Percentiles rank a stretch among this genome's conserved stretches.
phyloP scores from a whole-genome alignment of 2,888 invertebrate species.

The Hydraecia micacea region DNA sequence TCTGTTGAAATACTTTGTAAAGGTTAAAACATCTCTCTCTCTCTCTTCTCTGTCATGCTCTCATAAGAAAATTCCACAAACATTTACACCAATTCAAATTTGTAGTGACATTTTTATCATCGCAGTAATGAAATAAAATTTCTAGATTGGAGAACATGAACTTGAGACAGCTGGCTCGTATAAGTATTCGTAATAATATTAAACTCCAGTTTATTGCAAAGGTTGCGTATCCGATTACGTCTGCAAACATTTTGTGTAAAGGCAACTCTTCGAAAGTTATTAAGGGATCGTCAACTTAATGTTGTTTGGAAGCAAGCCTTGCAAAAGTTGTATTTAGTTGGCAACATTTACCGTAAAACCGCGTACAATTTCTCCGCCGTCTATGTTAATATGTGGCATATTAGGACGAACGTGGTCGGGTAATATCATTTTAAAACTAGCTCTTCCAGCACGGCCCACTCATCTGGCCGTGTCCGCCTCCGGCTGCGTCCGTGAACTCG shows the following conservation, averaged over 20 bases:
- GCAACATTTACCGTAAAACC: conserved; percentile 53
- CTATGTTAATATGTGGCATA: conserved; percentile 62
- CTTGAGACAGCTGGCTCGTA: conserved; percentile 14
- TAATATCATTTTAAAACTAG: conserved; percentile 66
- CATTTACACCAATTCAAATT: background rate
- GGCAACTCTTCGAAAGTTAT: conserved; percentile 27
- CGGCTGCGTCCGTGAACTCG: conserved; percentile 79
- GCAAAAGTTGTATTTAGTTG: conserved; percentile 48
- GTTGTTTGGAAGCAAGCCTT: conserved; percentile 38
- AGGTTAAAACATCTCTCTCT: background rate
- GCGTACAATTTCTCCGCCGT: conserved; percentile 48
- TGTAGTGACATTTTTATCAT: background rate
- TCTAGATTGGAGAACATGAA: conserved; percentile 30
- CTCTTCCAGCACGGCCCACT: conserved; percentile 63
- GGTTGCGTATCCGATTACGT: conserved; percentile 45
- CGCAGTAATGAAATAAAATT: background rate
- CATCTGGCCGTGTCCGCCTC: conserved; percentile 60
- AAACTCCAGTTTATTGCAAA: conserved; percentile 26
- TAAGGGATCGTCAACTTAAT: conserved; percentile 43
- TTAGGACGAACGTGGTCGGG: conserved; percentile 60
- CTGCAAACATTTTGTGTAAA: conserved; percentile 21
- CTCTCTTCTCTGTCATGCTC: background rate
- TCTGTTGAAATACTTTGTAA: background rate
- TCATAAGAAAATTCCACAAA: background rate
- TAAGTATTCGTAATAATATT: conserved; percentile 22